Evolutionary conservation across 2,888 invertebrate genomes (phyloP), one percentile per base, ranked within the genome.

Genomic region (Temnothorax rugatulus): DNA sequence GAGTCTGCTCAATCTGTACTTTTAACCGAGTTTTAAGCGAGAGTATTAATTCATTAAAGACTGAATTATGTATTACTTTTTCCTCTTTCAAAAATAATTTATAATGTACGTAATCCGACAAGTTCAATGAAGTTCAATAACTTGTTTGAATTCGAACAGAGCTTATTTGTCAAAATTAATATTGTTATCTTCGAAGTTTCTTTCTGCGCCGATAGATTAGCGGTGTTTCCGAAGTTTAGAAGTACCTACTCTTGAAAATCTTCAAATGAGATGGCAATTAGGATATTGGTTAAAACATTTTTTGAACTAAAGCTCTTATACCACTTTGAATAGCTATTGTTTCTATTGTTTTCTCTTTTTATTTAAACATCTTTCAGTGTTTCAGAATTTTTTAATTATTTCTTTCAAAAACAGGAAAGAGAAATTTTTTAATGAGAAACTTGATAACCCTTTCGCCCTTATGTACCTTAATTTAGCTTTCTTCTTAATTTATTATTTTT

Each of bases 341-440:
- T 64, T 41, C n/a, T 41, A 63, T 63, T 38, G n/a, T 41, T 38
- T 34, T 64, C 13, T 59, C 38, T 64, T 64, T 64, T 64, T 21
- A 41, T 64, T 64, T 64, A 21, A 64, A 64, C 13, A 41, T 41
- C 13, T 38, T 64, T 38, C 2, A 18, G 15, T 64, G 15, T 41
- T 41, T 2, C 15, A 41, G 13, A 63, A 59, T 15, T 38, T 38
- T n/a, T 61, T 64, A 29, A 29, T 34, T 18, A 61, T 38, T 38
- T 64, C 25, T 64, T 15, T 4, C 1, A 21, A 41, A 64, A 41
- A 41, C 13, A 15, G 0, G 4, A 21, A 29, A 29, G 0, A 29
- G 0, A 64, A 11, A n/a, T 38, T 41, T 64, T 64, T 44, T 25
- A 66, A 25, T 66, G 3, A 66, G 1, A 66, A 15, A n/a, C 5